These are phyloP conservation scores for Falco rusticolus DNA, from an alignment of 2,797 vertebrate species.

Conservation along the genomic window DNA sequence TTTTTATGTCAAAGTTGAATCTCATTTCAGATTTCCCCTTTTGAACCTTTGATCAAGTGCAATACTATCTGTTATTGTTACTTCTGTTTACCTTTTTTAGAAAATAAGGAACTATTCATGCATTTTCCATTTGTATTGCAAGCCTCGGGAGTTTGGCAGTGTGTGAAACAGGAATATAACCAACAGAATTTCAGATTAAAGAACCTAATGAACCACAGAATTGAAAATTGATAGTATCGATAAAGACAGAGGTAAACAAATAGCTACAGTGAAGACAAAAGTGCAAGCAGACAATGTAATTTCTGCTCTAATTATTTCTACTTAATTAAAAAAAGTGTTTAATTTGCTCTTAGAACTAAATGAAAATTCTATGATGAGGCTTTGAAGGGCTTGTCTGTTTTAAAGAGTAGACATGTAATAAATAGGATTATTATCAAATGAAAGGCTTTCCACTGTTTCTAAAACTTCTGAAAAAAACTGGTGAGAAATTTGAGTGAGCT, in stretches of 20 bases:
- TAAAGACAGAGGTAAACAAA: background rate
- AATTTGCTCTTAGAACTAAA: background rate
- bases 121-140: background rate
- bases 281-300: background rate
- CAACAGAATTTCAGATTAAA: background rate
- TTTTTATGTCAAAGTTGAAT: background rate
- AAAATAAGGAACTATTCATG: background rate
- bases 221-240: background rate
- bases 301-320: background rate
- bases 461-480: background rate
- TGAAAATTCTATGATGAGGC: background rate
- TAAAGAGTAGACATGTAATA: background rate
- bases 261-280: background rate
- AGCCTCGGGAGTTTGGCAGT: background rate
- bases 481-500: background rate
- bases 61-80: background rate
- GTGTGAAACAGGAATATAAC: background rate
- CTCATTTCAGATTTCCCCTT: background rate
- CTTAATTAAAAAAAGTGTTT: background rate
- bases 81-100: background rate
- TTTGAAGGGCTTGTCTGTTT: background rate
- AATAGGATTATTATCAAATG: background rate
- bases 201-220: background rate
- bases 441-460: background rate
- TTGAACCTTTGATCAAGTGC: background rate